phyloP scores from a whole-genome alignment of 2,797 vertebrate genomes.

The Lepilemur ruficaudatus region DNA sequence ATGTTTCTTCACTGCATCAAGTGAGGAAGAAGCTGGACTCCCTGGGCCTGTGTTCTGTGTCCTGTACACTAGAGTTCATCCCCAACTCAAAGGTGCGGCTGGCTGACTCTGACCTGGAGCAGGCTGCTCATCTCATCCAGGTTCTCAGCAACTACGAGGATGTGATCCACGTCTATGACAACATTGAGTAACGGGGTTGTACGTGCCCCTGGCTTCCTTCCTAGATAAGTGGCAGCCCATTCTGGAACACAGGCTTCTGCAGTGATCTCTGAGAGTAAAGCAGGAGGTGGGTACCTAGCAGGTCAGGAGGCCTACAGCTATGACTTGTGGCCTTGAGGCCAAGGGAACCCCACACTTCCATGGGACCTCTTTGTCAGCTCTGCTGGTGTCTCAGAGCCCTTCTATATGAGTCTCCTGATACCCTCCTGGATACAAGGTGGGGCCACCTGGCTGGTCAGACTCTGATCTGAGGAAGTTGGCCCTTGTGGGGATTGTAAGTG shows the following conservation, averaged over 20 bases:
- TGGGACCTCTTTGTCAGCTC: not conserved
- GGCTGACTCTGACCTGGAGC: slow-evolving; percentile 84
- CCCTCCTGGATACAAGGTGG: not conserved
- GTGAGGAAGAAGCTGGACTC: slow-evolving; percentile 86
- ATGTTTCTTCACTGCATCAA: slow-evolving; percentile 81
- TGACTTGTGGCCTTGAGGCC: not conserved
- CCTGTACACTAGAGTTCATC: slow-evolving; percentile 87
- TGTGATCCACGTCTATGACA: slow-evolving; percentile 92
- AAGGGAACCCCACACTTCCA: not conserved
- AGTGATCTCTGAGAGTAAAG: not conserved
- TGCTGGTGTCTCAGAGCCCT: not conserved
- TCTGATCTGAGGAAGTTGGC: slow-evolving; percentile 19
- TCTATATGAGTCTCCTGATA: not conserved
- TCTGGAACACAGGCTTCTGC: not conserved
- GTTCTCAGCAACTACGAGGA: slow-evolving; percentile 85
- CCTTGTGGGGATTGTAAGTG: not conserved
- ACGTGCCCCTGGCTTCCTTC: not conserved
- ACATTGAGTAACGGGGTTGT: slow-evolving; percentile 84
- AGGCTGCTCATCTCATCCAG: slow-evolving; percentile 87
- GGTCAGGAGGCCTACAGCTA: not conserved
- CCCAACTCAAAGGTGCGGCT: slow-evolving; percentile 81
- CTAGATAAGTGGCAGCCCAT: not conserved
- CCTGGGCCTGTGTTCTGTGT: slow-evolving; percentile 85
- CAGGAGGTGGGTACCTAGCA: not conserved
- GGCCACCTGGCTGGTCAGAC: not conserved